Percentiles rank a stretch among this genome's conserved stretches.
Evolutionary conservation across 1,140 invertebrate genomes (phyloP).

Genomic region (Nasonia longicornis): DNA sequence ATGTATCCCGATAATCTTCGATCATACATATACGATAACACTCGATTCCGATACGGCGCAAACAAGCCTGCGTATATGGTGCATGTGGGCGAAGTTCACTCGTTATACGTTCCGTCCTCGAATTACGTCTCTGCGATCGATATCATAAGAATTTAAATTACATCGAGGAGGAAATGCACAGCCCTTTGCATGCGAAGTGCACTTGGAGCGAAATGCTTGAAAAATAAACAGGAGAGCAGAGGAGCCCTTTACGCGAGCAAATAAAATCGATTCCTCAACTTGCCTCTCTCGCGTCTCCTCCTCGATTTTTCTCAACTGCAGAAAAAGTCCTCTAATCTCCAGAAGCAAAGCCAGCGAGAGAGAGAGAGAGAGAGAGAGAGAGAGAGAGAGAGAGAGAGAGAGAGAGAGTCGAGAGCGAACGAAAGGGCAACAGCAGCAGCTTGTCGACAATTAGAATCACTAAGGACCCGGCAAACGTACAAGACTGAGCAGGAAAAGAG

Average conservation of each 20-base stretch:
- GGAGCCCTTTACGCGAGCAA: not conserved
- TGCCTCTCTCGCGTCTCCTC: conserved; percentile 4
- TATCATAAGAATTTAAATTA: not conserved
- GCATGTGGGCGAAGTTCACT: not conserved
- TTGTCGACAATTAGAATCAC: conserved; percentile 68
- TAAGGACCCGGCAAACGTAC: conserved; percentile 56
- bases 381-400: not conserved
- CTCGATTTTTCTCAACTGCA: conserved; percentile 38
- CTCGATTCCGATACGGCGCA: not conserved
- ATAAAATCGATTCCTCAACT: conserved; percentile 30
- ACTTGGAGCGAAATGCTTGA: not conserved
- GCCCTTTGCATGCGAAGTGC: not conserved
- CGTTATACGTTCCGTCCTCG: not conserved
- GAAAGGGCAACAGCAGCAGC: conserved; percentile 38
- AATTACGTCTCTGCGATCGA: not conserved
- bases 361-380: not conserved
- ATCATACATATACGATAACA: not conserved
- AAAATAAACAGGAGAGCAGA: not conserved
- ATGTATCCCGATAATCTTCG: not conserved
- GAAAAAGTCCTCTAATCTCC: conserved; percentile 51
- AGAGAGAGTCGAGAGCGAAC: conserved; percentile 13
- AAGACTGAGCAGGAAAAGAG: conserved; percentile 48
- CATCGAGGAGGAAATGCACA: not conserved
- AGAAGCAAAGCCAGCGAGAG: conserved; percentile 3
- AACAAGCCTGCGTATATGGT: not conserved